Base-by-base conservation (phyloP, 1,140 invertebrate genomes). In the Drosophila littoralis region DNA sequence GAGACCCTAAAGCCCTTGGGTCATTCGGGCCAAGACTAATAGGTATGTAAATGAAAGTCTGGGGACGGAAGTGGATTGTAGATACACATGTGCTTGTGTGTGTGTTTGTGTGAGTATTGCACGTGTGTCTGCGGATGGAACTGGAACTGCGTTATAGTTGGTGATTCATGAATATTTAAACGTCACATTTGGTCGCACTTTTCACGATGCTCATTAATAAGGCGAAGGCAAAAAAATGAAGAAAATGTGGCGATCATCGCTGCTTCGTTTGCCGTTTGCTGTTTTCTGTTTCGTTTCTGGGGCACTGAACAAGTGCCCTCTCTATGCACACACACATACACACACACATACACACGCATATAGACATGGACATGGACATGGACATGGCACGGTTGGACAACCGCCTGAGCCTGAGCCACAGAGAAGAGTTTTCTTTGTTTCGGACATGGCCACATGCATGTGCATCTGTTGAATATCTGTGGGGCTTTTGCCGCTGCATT, bases 161-260 rank as follows among this genome's bases (percentile, higher is more conserved):
- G 71, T 86, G 74, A 77, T 83, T 91, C 89, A 91, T 91, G 89
- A 91, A 91, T 91, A 91, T 91, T 91, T 91, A 91, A 91, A 86
- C 90, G 90, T 91, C 85, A 91, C 90, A 91, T 91, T 91, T 90
- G 90, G 90, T 90, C 90, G 90, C 90, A 91, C 90, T 91, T 90
- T 90, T 84, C 81, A 86, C 77, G 88, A 83, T 90, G 86, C 88
- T 91, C 88, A 91, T 91, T 91, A 91, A 91, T 91, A 91, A 91
- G 81, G 65, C 73, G 58, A 84, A 55, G 63, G 46, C 50, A 59
- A 73, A 58, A 83, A 88, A 83, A 88, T 85, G 75, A 89, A 85
- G 84, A 89, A 90, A 85, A 89, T 84, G 85, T 85, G 81, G 81
- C 83, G 83, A 88, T 84, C 84, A 84, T 81, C 59, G 78, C 54